Percentiles rank a stretch among this genome's conserved stretches.
These are phyloP conservation scores for Sylvia atricapilla DNA, from an alignment of 2,113 vertebrate species.

Conservation along the genomic window DNA sequence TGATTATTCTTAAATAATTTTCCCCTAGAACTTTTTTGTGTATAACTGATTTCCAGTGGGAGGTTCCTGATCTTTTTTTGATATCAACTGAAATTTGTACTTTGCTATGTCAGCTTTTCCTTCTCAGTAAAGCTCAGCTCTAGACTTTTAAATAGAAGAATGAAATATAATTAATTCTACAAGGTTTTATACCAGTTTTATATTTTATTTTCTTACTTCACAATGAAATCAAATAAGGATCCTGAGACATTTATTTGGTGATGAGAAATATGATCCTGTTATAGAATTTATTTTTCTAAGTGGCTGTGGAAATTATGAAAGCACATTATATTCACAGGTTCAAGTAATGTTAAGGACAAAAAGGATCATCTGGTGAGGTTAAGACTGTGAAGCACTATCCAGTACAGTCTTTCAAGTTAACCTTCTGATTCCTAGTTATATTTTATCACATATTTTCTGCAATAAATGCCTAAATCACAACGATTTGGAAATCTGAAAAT, in stretches of 20 bases:
- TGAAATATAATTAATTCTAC: background rate
- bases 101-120: background rate
- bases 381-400: background rate
- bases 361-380: background rate
- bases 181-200: background rate
- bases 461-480: background rate
- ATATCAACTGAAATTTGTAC: background rate
- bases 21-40: background rate
- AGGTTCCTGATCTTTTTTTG: background rate
- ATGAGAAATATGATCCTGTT: background rate
- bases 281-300: background rate
- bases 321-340: background rate
- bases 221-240: background rate
- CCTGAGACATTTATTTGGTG: background rate
- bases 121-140: background rate
- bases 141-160: background rate
- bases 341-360: background rate
- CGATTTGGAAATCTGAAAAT: background rate
- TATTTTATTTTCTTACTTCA: background rate
- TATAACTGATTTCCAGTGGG: background rate
- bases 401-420: background rate
- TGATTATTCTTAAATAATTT: background rate
- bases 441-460: background rate
- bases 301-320: background rate
- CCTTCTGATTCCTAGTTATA: background rate